A percentile compares a stretch with the other conserved stretches of the same genome.
Evolutionary conservation across 1,140 invertebrate genomes (phyloP).

Genomic region (Ceratitis capitata): DNA sequence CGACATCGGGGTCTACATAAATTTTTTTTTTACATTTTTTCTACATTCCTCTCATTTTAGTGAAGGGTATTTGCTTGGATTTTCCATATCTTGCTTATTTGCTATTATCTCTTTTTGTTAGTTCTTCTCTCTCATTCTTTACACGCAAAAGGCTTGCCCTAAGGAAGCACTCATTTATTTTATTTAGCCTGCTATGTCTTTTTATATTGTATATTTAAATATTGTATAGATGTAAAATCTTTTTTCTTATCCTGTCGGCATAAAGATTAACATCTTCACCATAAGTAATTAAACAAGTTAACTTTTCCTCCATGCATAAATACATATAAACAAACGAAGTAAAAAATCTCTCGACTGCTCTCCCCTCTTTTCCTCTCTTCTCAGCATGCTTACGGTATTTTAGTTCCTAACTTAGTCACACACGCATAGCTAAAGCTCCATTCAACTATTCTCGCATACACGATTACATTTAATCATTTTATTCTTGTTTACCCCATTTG

Average conservation of each 20-base stretch:
- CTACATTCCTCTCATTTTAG: too few species aligned
- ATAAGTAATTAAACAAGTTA: not conserved
- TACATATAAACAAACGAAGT: not conserved
- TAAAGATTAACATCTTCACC: not conserved
- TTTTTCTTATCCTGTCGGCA: not conserved
- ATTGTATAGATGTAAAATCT: not conserved
- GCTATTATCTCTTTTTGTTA: not conserved
- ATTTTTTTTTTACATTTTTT: not conserved
- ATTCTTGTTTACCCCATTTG: not conserved
- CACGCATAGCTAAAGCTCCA: not conserved
- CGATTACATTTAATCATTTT: not conserved
- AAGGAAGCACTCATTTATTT: not conserved
- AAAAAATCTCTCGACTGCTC: not conserved
- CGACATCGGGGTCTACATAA: too few species aligned
- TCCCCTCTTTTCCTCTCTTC: not conserved
- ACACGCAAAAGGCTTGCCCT: not conserved
- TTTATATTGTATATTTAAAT: not conserved
- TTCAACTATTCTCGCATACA: conserved; percentile 1
- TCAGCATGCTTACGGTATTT: not conserved
- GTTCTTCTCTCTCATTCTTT: not conserved
- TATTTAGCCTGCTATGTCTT: not conserved
- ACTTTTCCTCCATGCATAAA: not conserved
- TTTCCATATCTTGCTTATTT: not conserved
- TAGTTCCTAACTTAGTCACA: not conserved
- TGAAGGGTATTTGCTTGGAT: too few species aligned